These are phyloP conservation scores for Lacanobia wlatinum DNA, from an alignment of 2,888 invertebrate species.

Conservation along the genomic window DNA sequence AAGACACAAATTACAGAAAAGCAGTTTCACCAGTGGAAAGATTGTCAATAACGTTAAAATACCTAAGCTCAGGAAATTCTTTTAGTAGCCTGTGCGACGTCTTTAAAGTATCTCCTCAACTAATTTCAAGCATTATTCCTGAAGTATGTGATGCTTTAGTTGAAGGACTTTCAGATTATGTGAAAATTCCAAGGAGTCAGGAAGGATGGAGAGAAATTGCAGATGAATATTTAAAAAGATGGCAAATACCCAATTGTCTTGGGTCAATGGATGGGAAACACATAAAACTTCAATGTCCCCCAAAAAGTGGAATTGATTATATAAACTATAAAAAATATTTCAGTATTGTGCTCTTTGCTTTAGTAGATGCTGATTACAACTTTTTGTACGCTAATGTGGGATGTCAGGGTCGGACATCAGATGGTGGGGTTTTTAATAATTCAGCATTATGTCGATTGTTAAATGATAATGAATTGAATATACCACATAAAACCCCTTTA, in stretches of 20 bases:
- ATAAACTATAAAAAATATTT: not conserved
- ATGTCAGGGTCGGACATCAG: slow-evolving; percentile 13
- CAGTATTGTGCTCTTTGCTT: slow-evolving; percentile 4
- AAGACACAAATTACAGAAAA: slow-evolving; percentile 41
- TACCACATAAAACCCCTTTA: slow-evolving; percentile 57
- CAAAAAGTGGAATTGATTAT: slow-evolving; percentile 17
- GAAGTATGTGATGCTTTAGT: slow-evolving; percentile 39
- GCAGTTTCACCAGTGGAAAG: slow-evolving; percentile 36
- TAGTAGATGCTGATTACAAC: slow-evolving; percentile 12
- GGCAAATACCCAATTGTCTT: slow-evolving; percentile 2
- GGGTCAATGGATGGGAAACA: slow-evolving; percentile 6
- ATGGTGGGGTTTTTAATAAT: slow-evolving; percentile 59
- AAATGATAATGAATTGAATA: slow-evolving; percentile 54
- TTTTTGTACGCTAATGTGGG: slow-evolving; percentile 20
- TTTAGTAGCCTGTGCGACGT: slow-evolving; percentile 32
- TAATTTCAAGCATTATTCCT: slow-evolving; percentile 43
- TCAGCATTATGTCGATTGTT: slow-evolving; percentile 55
- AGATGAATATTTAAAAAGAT: slow-evolving; percentile 10
- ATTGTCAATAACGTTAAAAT: slow-evolving; percentile 35
- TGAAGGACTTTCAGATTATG: slow-evolving; percentile 7
- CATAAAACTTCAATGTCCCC: not conserved
- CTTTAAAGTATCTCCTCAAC: slow-evolving; percentile 48
- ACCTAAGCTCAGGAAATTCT: slow-evolving; percentile 32
- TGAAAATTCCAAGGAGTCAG: not conserved
- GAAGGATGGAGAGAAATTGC: slow-evolving; percentile 6